Evolutionary conservation across 2,797 vertebrate genomes (phyloP).

Genomic region (Molossus alvarezi): DNA sequence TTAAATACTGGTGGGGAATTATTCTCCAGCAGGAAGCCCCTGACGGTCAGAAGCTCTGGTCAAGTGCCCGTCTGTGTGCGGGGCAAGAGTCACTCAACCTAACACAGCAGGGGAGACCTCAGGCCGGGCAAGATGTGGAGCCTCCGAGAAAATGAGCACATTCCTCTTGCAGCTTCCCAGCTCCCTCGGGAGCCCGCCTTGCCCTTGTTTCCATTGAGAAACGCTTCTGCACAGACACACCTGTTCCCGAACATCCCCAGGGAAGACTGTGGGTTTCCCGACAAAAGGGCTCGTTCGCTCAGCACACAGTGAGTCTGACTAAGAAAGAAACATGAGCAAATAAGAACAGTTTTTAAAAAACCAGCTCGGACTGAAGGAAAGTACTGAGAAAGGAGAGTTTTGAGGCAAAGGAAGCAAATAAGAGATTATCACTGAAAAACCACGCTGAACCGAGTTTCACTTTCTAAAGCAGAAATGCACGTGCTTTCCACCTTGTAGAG

Average conservation of each 20-base stretch:
- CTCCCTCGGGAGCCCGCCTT: not conserved
- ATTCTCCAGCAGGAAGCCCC: not conserved
- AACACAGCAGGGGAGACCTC: not conserved
- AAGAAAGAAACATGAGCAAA: slow-evolving; percentile 24
- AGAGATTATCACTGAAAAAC: slow-evolving; percentile 29
- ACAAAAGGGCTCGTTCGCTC: not conserved
- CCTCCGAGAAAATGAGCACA: not conserved
- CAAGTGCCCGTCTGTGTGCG: not conserved
- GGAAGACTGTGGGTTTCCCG: not conserved
- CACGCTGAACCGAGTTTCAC: not conserved
- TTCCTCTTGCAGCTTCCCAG: not conserved
- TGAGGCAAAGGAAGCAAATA: slow-evolving; percentile 44
- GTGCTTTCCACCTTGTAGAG: not conserved
- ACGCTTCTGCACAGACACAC: slow-evolving; percentile 13
- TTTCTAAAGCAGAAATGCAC: slow-evolving; percentile 39
- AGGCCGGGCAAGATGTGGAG: rapidly evolving
- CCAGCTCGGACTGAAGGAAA: not conserved
- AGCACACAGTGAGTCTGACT: not conserved
- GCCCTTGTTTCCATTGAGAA: not conserved
- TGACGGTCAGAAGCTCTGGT: not conserved
- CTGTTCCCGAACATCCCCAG: not conserved
- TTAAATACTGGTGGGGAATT: slow-evolving; percentile 11
- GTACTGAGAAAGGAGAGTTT: not conserved
- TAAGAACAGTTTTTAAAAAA: not conserved
- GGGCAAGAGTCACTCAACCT: not conserved